Evolutionary conservation across 2,113 vertebrate species (phyloP).

Genomic region (Mesitornis unicolor): DNA sequence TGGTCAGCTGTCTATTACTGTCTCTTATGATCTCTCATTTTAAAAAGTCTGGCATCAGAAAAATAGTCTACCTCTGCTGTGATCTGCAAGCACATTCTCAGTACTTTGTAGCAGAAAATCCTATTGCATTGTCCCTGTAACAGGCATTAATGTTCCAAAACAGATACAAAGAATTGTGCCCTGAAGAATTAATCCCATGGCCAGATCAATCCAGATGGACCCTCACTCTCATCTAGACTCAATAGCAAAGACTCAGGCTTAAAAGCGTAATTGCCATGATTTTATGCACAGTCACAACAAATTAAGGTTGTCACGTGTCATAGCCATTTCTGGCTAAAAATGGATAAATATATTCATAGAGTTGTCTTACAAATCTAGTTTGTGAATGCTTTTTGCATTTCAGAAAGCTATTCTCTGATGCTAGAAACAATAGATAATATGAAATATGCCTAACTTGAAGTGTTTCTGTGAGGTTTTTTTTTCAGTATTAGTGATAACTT

Average conservation of each 20-base stretch:
- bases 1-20: not conserved
- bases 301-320: not conserved
- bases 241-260: not conserved
- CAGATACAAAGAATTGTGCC: not conserved
- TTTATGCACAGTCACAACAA: not conserved
- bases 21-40: not conserved
- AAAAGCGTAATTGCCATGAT: not conserved
- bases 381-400: not conserved
- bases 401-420: not conserved
- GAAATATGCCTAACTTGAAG: not conserved
- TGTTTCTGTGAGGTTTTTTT: not conserved
- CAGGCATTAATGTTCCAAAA: not conserved
- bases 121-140: not conserved
- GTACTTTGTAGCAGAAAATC: not conserved
- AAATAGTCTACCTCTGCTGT: not conserved
- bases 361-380: not conserved
- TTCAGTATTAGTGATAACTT: not conserved
- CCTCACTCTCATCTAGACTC: not conserved
- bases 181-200: not conserved
- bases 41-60: not conserved
- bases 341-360: not conserved
- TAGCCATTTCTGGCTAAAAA: not conserved
- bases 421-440: not conserved
- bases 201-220: not conserved
- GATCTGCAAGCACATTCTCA: not conserved